phyloP scores from a whole-genome alignment of 2,113 vertebrate species.

The Fukomys damarensis region DNA sequence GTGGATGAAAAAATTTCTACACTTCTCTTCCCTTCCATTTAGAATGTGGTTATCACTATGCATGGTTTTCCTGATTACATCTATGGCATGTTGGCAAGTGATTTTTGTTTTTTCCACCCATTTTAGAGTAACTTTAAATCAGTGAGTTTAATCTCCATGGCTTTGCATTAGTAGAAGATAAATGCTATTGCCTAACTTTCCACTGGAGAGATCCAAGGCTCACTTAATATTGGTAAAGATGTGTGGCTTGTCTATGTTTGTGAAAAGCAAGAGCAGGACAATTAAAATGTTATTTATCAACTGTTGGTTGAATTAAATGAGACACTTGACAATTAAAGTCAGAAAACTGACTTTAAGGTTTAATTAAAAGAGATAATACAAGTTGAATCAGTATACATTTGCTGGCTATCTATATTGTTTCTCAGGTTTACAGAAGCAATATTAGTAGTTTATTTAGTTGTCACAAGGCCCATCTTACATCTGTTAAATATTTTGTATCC shows the following conservation, averaged over 20 bases:
- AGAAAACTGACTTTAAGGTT: not conserved
- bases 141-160: not conserved
- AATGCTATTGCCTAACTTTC: conserved; percentile 3
- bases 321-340: conserved; percentile 4
- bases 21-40: not conserved
- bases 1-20: not conserved
- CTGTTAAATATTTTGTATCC: conserved; percentile 68
- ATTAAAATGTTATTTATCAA: conserved; percentile 14
- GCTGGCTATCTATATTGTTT: conserved; percentile 14
- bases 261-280: conserved; percentile 21
- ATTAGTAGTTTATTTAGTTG: conserved; percentile 48
- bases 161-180: not conserved
- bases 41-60: not conserved
- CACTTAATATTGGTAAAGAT: conserved; percentile 10
- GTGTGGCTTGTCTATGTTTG: not conserved
- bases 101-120: not conserved
- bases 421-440: not conserved
- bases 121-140: not conserved
- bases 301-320: conserved; percentile 26
- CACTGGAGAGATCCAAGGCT: not conserved
- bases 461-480: conserved; percentile 3
- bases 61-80: not conserved
- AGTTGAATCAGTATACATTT: not conserved
- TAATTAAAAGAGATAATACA: not conserved
- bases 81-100: not conserved